Evolutionary conservation across 2,888 invertebrate genomes (phyloP), one percentile per base, ranked within the genome.

Genomic region (Patella pellucida): DNA sequence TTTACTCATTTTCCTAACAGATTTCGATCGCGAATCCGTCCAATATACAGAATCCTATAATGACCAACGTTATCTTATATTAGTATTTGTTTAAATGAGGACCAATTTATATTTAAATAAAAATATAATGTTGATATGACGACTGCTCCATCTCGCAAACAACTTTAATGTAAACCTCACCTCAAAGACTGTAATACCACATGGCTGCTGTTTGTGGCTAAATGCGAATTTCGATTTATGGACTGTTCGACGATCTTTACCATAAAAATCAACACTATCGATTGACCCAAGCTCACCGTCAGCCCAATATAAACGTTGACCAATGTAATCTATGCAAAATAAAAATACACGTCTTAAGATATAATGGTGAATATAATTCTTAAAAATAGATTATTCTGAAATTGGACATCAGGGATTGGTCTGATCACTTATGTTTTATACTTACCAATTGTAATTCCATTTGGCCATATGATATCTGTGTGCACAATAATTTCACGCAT

Each of bases 11-110:
- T 95, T 95, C 91, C 95, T 96, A 76, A 98, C 96, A 1, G 97
- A 95, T 81, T 96, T 96, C 87, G 96, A 96, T 89, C 96, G 96
- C 98, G 98, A 98, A 91, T 99, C 98, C 16, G 97, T 96, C 98
- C 98, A 99, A 92, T 97, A 99, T 52, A 99, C 94, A 92, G 94
- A 95, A 91, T 99, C 98, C 91, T 88, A 31, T 31, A 75, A n/a
- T 74, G 71, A 71, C 69, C 68, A 70, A 16, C 9, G 73, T 68
- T 31, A 31, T 7, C 0, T 31, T 31, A 5, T 31, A 31, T 5
- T 31, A 7, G 5, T 31, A 31, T 31, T 5, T 31, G 5, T 31
- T 31, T 31, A 31, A 4, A 31, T 31, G 4, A 31, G 31, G 5
- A 5, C 4, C 31, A 31, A 31, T 31, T 4, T 7, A 31, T 31